Base-by-base conservation (phyloP, 2,888 invertebrate genomes). In the Ophraella communa region DNA sequence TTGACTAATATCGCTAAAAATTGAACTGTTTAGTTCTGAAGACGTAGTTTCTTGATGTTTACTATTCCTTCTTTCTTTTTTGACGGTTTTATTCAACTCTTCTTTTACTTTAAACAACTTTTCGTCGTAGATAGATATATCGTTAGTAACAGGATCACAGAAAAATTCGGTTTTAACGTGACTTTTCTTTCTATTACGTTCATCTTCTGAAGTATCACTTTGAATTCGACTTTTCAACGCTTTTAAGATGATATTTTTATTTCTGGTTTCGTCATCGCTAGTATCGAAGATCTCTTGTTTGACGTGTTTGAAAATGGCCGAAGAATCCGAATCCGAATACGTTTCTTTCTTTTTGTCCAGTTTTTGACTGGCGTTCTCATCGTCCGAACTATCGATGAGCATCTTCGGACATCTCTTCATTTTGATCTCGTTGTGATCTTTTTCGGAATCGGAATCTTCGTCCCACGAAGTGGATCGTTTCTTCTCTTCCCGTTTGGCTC, bases 401-500 rank as follows among this genome's bases (percentile, higher is more conserved):
- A 80, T 77, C 72, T 82, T 82, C 23, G 76, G 78, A 24, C 73
- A 69, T 45, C 78, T 72, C 59, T 75, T 73, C 11, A 72, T 73
- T 65, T 75, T 78, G 27, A 73, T 72, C 42, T 78, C 77, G 11
- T 71, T 73, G 54, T 77, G 77, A 27, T 81, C 80, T 58, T 76
- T 76, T 64, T 82, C 83, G 0, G 88, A 89, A 77, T 90, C 94
- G 45, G 93, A 91, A 76, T 94, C 93, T 74, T 94, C 94, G 77
- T 95, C 94, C 88, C 94, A 93, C 64, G 94, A 94, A 0, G 90
- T 90, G 4, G 94, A 94, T 64, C 94, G 87, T 80, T 94, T 94
- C 86, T 95, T 95, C 81, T 93, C 94, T 78, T 93, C 93, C 8
- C 93, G 87, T 78, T 94, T 92, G 1, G 94, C 94, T 69, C 94